Conservation (phyloP, 2,113 vertebrate species). For the Perca flavescens region DNA sequence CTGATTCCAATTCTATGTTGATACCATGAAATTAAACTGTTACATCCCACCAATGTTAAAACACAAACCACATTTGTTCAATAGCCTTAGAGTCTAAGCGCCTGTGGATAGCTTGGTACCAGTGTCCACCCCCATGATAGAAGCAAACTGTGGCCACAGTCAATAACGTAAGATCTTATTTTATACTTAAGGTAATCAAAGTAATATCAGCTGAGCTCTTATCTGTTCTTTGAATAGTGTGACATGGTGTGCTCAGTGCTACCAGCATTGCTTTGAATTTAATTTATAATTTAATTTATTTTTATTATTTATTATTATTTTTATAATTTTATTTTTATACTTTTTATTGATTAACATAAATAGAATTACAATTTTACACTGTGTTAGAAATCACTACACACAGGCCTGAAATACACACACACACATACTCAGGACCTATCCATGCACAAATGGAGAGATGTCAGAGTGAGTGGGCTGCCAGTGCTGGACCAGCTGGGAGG, state of each 20-base stretch:
- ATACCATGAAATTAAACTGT: constrained; percentile 77
- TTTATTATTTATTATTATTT: too few relatives aligned
- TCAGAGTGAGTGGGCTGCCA: too few relatives aligned
- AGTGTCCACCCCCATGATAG: neutral
- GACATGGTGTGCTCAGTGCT: neutral
- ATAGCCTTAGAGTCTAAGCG: constrained; percentile 5
- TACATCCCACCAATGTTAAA: constrained; percentile 56
- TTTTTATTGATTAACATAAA: too few relatives aligned
- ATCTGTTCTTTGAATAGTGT: constrained; percentile 12
- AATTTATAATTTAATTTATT: too few relatives aligned
- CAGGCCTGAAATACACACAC: too few relatives aligned
- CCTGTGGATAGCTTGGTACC: constrained; percentile 3
- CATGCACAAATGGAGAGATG: too few relatives aligned
- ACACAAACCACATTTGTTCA: constrained; percentile 48
- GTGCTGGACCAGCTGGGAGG: too few relatives aligned
- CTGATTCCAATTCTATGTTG: constrained; percentile 75
- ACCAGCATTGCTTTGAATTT: constrained; percentile 30
- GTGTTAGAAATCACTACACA: too few relatives aligned
- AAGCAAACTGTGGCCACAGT: neutral
- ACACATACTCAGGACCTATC: too few relatives aligned
- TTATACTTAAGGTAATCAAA: constrained; percentile 32
- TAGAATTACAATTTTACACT: too few relatives aligned
- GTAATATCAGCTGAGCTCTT: constrained; percentile 7
- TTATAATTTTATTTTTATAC: too few relatives aligned
- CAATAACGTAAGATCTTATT: constrained; percentile 10